A percentile compares a stretch with the other conserved stretches of the same genome.
These are phyloP conservation scores for Clarias gariepinus DNA, from an alignment of 2,113 vertebrate genomes.

Conservation along the genomic window DNA sequence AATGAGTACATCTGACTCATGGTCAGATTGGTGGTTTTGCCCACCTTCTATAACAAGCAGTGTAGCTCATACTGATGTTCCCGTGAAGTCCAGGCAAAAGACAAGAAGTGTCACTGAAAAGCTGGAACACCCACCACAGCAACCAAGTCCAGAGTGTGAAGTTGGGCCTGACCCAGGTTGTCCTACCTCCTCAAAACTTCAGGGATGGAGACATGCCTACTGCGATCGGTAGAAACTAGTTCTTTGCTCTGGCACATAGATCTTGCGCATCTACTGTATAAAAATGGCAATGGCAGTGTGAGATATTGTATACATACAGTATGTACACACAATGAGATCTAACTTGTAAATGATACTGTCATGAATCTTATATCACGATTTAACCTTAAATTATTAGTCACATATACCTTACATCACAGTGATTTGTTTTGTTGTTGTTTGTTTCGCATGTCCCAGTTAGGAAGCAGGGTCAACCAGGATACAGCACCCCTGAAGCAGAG, in stretches of 20 bases:
- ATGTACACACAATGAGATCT: too few relatives aligned
- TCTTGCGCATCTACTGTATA: neutral
- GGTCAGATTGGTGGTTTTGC: neutral
- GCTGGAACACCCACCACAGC: neutral
- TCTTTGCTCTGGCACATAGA: neutral
- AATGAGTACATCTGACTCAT: neutral
- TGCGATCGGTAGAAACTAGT: neutral
- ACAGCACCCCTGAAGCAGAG: too few relatives aligned
- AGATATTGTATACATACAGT: neutral
- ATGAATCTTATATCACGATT: too few relatives aligned
- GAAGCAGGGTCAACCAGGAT: too few relatives aligned
- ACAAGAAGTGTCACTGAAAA: neutral
- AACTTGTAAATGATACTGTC: too few relatives aligned
- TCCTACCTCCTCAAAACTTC: neutral
- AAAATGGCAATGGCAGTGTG: neutral
- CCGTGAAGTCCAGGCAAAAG: neutral
- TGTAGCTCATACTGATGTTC: neutral
- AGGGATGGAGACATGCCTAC: neutral
- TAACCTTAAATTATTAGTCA: too few relatives aligned
- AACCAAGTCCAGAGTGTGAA: neutral
- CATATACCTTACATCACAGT: too few relatives aligned
- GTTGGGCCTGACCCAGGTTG: neutral
- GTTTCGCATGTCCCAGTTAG: too few relatives aligned
- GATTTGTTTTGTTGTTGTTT: too few relatives aligned
- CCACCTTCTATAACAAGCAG: neutral